Percentiles rank a stretch among this genome's conserved stretches.
Conservation (phyloP, 2,888 invertebrate species). For the Buathra laborator region DNA sequence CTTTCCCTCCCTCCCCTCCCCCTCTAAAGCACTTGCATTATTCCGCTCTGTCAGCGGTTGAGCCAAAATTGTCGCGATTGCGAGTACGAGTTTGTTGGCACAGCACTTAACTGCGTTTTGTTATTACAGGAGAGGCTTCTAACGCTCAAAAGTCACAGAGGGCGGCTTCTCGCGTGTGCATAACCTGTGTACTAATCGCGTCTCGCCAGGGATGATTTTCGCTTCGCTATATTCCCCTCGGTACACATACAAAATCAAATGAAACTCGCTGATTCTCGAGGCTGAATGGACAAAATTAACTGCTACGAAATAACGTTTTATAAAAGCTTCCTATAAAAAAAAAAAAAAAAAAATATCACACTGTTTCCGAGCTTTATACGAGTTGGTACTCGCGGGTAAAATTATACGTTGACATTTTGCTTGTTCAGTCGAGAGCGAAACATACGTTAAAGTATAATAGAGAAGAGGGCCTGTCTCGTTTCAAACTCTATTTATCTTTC, state of each 20-base stretch:
- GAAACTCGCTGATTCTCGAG: conserved; percentile 1
- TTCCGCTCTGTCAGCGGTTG: conserved; percentile 35
- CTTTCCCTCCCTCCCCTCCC: conserved; percentile 10
- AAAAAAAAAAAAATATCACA: not conserved
- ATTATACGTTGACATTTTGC: not conserved
- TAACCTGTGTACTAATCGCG: conserved; percentile 3
- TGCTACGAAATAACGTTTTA: not conserved
- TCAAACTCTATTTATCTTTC: not conserved
- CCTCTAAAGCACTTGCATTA: conserved; percentile 24
- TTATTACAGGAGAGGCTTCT: conserved; percentile 45
- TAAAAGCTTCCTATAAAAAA: not conserved
- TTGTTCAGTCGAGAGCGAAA: not conserved
- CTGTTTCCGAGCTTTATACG: not conserved
- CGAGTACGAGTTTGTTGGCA: conserved; percentile 26
- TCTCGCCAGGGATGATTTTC: conserved; percentile 2
- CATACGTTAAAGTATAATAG: not conserved
- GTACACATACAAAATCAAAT: not conserved
- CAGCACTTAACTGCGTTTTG: conserved; percentile 59
- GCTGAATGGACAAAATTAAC: conserved; percentile 7
- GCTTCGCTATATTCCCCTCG: not conserved
- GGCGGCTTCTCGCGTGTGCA: not conserved
- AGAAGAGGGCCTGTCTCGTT: not conserved
- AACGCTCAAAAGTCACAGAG: conserved; percentile 14
- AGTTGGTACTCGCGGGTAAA: not conserved
- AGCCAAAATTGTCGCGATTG: conserved; percentile 32